A percentile compares a stretch with the other conserved stretches of the same genome.
Evolutionary conservation across 2,113 vertebrate species (phyloP).

Genomic region (Tachysurus vachellii): DNA sequence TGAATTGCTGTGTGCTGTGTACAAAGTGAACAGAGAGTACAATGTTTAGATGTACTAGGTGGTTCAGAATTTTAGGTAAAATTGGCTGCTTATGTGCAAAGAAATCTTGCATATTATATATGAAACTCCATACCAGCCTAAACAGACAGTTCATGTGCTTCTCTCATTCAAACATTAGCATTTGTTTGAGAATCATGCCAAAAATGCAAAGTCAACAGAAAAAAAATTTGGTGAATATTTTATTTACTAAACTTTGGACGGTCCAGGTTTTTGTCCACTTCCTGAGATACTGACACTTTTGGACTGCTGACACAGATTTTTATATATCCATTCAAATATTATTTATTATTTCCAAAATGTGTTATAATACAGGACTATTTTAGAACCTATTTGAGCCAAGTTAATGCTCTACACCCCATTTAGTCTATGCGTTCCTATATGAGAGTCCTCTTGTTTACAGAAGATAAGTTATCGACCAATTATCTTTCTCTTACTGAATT

Average conservation of each 20-base stretch:
- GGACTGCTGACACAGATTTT: neutral
- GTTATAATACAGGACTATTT: neutral
- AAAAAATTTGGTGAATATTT: neutral
- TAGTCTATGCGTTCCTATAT: neutral
- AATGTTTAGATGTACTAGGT: neutral
- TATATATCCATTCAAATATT: neutral
- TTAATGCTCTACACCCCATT: neutral
- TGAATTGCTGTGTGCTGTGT: neutral
- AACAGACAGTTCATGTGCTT: neutral
- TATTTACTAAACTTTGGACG: neutral
- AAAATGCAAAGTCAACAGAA: neutral
- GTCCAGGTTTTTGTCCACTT: neutral
- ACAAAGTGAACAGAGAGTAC: neutral
- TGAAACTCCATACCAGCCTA: neutral
- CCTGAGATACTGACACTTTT: neutral
- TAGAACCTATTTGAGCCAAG: neutral
- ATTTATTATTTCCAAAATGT: neutral
- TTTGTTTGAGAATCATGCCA: neutral
- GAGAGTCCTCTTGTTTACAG: neutral
- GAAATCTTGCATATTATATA: neutral
- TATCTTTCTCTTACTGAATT: neutral
- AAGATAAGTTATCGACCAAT: neutral
- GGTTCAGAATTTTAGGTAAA: neutral
- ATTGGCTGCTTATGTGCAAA: neutral
- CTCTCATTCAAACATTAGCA: neutral